These are phyloP conservation scores for Neostethus bicornis DNA, from an alignment of 2,797 vertebrate genomes.

Conservation along the genomic window DNA sequence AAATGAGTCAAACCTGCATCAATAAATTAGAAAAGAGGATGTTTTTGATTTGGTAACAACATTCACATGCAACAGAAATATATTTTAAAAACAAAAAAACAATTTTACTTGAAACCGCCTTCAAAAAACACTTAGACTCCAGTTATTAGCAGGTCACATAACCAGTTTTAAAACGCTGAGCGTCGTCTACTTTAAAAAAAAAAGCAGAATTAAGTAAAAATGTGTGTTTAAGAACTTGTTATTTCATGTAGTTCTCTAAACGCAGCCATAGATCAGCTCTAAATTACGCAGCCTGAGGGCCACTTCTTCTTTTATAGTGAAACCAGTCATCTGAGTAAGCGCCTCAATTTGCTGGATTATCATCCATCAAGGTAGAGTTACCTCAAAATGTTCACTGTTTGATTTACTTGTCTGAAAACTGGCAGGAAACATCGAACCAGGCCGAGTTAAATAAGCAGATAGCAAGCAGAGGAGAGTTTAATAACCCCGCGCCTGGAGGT, in stretches of 20 bases:
- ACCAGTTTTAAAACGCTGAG: too few relatives aligned
- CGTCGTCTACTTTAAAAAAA: too few relatives aligned
- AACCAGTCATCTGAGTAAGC: slow-evolving; percentile 36
- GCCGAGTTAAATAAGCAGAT: not conserved
- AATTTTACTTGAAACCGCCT: too few relatives aligned
- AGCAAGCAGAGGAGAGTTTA: slow-evolving; percentile 2
- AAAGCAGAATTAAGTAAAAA: not conserved
- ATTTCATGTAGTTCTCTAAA: slow-evolving; percentile 29
- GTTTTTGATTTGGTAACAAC: too few relatives aligned
- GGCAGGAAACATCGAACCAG: slow-evolving; percentile 24
- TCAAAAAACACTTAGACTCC: too few relatives aligned
- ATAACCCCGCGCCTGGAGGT: slow-evolving; percentile 1
- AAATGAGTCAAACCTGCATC: too few relatives aligned
- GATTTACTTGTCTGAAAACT: slow-evolving; percentile 26
- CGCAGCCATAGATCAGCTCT: slow-evolving; percentile 37
- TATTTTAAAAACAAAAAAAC: too few relatives aligned
- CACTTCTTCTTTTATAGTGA: slow-evolving; percentile 32
- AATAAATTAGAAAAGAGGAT: too few relatives aligned
- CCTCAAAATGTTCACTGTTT: slow-evolving; percentile 28
- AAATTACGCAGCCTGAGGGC: slow-evolving; percentile 31
- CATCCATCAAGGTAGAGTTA: slow-evolving; percentile 22
- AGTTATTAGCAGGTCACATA: too few relatives aligned
- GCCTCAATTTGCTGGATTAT: slow-evolving; percentile 47
- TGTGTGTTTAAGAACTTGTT: not conserved
- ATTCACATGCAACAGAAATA: too few relatives aligned